Evolutionary conservation across 2,113 vertebrate species (phyloP), one percentile per base, ranked within the genome.

Genomic region (Sminthopsis crassicaudata): DNA sequence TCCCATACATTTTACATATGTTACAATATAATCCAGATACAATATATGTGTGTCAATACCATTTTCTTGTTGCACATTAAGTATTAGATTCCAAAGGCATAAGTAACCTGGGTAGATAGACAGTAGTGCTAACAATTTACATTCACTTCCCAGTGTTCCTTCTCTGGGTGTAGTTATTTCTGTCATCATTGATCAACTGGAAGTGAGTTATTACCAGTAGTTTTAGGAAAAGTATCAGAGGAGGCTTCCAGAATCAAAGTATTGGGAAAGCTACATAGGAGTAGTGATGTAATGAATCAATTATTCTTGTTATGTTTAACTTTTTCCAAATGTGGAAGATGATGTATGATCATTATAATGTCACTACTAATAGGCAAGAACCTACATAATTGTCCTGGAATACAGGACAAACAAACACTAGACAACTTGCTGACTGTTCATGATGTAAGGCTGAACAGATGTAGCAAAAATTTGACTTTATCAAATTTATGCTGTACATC

Each of bases 281-380:
- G 27, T 14, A 46, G 67, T 8, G 30, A 54, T 92, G 46, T 67
- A 55, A 46, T 67, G 53, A 54, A 42, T 42, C 67, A 76, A 1
- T 42, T 91, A 84, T 8, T 60, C 46, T 22, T 84, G 52, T 7
- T 54, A 2, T 93, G 94, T 67, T 92, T 60, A 9, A n/a, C 92
- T 94, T 91, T 91, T 50, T 92, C 30, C 95, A 26, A 30, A 50
- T 90, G 60, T 94, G 51, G 93, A 52, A 95, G 46, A 57, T 57
- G 92, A 88, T 90, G 89, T n/a, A n/a, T 19, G 4, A 93, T 25
- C 16, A 3, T 46, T 67, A 55, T 36, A 93, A 42, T 30, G 30
- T 94, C 42, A 92, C 89, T 54, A 50, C 84, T 67, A n/a, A 76
- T 14, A 52, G 36, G 22, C 92, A 90, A 93, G 94, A 96, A 94